Evolutionary conservation across 2,888 invertebrate genomes (phyloP), one percentile per base, ranked within the genome.

Genomic region (Onchidella celtica): DNA sequence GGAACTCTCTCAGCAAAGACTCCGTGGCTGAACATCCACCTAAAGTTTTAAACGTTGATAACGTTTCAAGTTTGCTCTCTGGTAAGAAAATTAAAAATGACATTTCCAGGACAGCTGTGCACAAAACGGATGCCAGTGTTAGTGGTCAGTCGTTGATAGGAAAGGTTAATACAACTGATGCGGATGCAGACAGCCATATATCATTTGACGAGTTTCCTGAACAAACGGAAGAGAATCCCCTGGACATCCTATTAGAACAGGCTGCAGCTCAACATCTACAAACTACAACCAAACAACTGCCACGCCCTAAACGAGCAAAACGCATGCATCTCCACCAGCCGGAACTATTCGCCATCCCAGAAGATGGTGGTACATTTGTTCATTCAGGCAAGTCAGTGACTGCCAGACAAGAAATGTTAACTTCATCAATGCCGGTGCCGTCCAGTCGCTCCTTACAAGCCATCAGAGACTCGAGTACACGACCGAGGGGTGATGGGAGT

Each of bases 301-400:
- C 34, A 36, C 69, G 81, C 17, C 81, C 81, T 9, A 81, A 69
- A n/a, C 76, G 81, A 17, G 81, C 81, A 2, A 81, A 81, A 14
- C 61, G 81, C 21, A 81, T 81, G 81, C 61, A 34, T 38, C 36
- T 81, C 14, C 81, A 70, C 59, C 9, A 70, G 27, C 76, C 81
- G 0, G 24, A 38, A 1, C 81, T 81, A 40, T 57, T 76, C 21
- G 76, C 61, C 29, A 81, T 81, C 3, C 81, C 76, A 11, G 81
- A 81, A 63, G 81, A 76, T 55, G 81, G 36, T 14, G 68, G 36
- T 17, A n/a, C 68, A 17, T 34, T 36, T 17, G 24, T 36, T 21
- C 68, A 38, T 21, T 36, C 21, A 11, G 34, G 17, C 3, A 2
- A 34, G 1, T 21, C 17, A 17, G 34, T 3, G 3, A 1, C 14